Base-by-base conservation (phyloP, 2,888 invertebrate genomes). In the Drosophila nigritarsus region DNA sequence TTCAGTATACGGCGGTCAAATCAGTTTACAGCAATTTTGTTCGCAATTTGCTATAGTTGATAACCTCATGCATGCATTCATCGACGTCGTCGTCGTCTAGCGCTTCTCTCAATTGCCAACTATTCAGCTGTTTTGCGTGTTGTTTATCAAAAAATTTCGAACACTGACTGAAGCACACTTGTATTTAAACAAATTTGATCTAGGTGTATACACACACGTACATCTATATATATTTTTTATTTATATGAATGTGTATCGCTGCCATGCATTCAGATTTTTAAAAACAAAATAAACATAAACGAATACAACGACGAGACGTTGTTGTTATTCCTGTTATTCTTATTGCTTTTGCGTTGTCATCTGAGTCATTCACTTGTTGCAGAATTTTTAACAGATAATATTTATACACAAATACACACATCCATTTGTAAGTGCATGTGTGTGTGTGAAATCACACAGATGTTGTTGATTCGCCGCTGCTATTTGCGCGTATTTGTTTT, bases 311-410 rank as follows among this genome's bases (percentile, higher is more conserved):
- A 55, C 60, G 70, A 70, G 56, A 53, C 53, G 67, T 67, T 64
- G 74, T 65, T 64, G 72, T 61, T 80, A 79, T 83, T 83, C 75
- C 70, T 82, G 83, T 80, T 77, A 77, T 82, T 80, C 65, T 71
- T 73, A 65, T 74, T 78, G 77, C 65, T 82, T 82, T 68, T 70
- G 71, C 69, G 70, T 72, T 78, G 73, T 76, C 73, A 71, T 66
- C 73, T 83, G 87, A 87, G 71, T 87, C 89, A 87, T 88, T 84
- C 89, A 89, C 87, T 89, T 89, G 87, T 84, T 87, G 89, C 87
- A 89, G 83, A 87, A 84, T 77, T 66, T 75, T 72, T 72, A 78
- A 51, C 75, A 88, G 88, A 88, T 88, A 86, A 82, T 83, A 74
- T 74, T 73, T 69, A 66, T 63, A 69, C 58, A 79, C 36, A 73